Base-by-base conservation (phyloP, 2,113 vertebrate genomes). In the Sorex araneus region DNA sequence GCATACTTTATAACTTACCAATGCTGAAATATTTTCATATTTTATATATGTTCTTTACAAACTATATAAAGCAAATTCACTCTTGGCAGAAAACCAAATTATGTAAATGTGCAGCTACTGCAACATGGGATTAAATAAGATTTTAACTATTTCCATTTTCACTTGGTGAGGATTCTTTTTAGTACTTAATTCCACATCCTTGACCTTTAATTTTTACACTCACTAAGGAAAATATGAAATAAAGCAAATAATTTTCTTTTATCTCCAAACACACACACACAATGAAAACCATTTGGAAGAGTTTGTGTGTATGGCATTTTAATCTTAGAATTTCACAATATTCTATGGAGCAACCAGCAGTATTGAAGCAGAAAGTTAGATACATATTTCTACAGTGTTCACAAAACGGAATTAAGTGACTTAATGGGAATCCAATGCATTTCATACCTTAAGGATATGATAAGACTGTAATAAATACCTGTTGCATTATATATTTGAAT, bases 161-260 rank as follows among this genome's bases (percentile, higher is more conserved):
- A 86, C 79, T 92, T 80, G 50, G 67, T 80, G 13, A 92, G 54
- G 30, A 45, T 71, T 86, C 40, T 88, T 87, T 84, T 63, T 81
- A 82, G 77, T 27, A 91, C 81, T 71, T 91, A 79, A 76, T 75
- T 79, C n/a, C 67, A 12, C 23, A 69, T 32, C n/a, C 4, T 66
- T 71, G 78, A 84, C 71, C 75, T 87, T 90, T 75, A 69, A 27
- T 64, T 88, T 88, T 93, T 82, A 93, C 12, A 87, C 9, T 32
- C 36, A 86, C 50, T 83, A 96, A 78, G 34, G 76, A 92, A 93
- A 94, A 87, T 64, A 4, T 90, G n/a, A 95, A 85, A 85, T 82
- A 70, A 88, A 34, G 92, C n/a, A 90, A 91, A 83, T 64, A 40
- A 92, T 80, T 83, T 81, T 67, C 30, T 91, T 79, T 95, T 34